A percentile compares a stretch with the other conserved stretches of the same genome.
These are phyloP conservation scores for Solenopsis fugax DNA, from an alignment of 1,140 invertebrate species.

Conservation along the genomic window DNA sequence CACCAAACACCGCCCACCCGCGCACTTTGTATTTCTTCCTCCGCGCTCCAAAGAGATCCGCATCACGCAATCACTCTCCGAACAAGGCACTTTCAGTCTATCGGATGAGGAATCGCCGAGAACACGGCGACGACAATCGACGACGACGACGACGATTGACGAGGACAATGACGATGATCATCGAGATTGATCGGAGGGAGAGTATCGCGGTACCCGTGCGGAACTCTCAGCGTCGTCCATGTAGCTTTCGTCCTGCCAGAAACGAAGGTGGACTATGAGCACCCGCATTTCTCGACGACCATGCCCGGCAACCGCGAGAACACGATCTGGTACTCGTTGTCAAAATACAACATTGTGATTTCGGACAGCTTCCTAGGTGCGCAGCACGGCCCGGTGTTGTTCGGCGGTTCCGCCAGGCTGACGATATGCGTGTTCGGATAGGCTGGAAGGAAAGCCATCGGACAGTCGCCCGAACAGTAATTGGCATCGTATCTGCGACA, in stretches of 20 bases:
- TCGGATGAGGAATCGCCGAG: constrained; percentile 71
- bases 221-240: constrained; percentile 33
- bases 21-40: background rate
- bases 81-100: constrained; percentile 78
- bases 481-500: constrained; percentile 94
- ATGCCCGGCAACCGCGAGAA: constrained; percentile 96
- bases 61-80: constrained; percentile 62
- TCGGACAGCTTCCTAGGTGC: constrained; percentile 95
- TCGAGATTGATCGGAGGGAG: constrained; percentile 32
- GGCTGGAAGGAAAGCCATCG: constrained; percentile 95
- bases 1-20: background rate
- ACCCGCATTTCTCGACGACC: constrained; percentile 97
- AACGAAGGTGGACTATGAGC: constrained; percentile 89
- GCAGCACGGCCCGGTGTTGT: constrained; percentile 94
- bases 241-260: constrained; percentile 18
- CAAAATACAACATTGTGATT: constrained; percentile 97
- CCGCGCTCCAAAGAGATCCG: constrained; percentile 30
- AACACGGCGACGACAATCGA: constrained; percentile 50
- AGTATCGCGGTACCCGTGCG: background rate
- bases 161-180: constrained; percentile 7
- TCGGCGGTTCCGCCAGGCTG: constrained; percentile 89
- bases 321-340: constrained; percentile 95
- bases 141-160: constrained; percentile 38
- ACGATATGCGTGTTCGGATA: constrained; percentile 98
- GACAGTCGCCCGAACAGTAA: constrained; percentile 98